These are phyloP conservation scores for Phymatocera aterrima DNA, from an alignment of 2,888 invertebrate genomes.

Conservation along the genomic window DNA sequence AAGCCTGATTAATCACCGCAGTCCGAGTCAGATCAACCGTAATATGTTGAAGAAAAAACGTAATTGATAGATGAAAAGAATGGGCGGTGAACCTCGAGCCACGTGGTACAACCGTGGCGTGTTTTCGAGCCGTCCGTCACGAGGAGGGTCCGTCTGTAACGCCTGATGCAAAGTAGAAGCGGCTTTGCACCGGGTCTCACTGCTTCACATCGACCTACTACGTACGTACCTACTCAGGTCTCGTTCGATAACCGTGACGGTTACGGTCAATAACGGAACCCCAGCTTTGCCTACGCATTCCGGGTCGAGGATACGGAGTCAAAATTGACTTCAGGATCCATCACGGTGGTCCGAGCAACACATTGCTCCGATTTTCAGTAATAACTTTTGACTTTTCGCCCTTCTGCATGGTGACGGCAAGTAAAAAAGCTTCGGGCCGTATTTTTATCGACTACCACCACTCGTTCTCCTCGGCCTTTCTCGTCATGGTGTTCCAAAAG, in stretches of 20 bases:
- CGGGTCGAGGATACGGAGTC: neutral
- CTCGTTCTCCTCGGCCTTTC: no score
- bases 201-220: neutral
- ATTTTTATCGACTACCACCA: no score
- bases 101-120: slow-evolving; percentile 26
- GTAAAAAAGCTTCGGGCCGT: no score
- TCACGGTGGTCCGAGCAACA: neutral
- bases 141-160: slow-evolving; percentile 16
- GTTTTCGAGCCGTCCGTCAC: slow-evolving; percentile 23
- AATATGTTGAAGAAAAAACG: no score
- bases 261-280: neutral
- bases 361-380: no score
- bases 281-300: slow-evolving; percentile 1
- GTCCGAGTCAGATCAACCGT: neutral
- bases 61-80: slow-evolving; percentile 21
- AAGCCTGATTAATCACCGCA: no score
- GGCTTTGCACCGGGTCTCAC: neutral
- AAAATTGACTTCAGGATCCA: no score
- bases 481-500: no score
- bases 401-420: no score
- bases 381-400: no score
- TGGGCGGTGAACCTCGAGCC: neutral
- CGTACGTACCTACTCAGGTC: neutral
- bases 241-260: slow-evolving; percentile 30
- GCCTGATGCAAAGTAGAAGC: slow-evolving; percentile 34